phyloP scores from a whole-genome alignment of 2,797 vertebrate species.

The Sparidentex hasta region DNA sequence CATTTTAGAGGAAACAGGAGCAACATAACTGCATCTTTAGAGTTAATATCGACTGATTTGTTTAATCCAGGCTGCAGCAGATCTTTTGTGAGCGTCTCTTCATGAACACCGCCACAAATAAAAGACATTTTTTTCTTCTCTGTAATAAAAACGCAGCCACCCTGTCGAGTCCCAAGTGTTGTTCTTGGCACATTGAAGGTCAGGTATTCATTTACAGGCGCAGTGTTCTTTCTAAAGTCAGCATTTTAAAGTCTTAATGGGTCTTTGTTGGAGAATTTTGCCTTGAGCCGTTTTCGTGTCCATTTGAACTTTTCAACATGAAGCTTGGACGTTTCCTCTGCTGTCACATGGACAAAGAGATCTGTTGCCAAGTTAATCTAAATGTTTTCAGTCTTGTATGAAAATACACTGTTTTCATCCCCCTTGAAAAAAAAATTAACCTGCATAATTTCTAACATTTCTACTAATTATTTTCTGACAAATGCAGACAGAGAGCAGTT shows the following conservation, averaged over 20 bases:
- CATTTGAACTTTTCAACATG: constrained; percentile 4
- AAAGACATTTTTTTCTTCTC: constrained; percentile 17
- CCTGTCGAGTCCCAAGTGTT: constrained; percentile 40
- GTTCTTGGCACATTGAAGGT: constrained; percentile 76
- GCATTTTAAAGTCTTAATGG: constrained; percentile 21
- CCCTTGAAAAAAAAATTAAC: not conserved
- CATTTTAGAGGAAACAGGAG: constrained; percentile 31
- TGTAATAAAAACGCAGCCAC: constrained; percentile 28
- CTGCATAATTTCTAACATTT: constrained; percentile 25
- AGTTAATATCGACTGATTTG: constrained; percentile 18
- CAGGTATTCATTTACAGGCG: constrained; percentile 69
- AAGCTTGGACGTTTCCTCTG: constrained; percentile 17
- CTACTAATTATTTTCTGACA: constrained; percentile 29
- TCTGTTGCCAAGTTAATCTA: constrained; percentile 14
- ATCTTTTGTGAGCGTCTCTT: not conserved
- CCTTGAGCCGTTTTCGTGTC: constrained; percentile 49
- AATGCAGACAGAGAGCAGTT: constrained; percentile 48
- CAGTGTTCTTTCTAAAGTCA: constrained; percentile 21
- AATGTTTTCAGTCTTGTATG: constrained; percentile 4
- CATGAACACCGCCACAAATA: not conserved
- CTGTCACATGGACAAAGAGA: constrained; percentile 23
- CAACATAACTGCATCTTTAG: not conserved
- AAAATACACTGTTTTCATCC: not conserved
- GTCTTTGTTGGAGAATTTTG: constrained; percentile 30
- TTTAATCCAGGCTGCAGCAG: constrained; percentile 20